Evolutionary conservation across 2,797 vertebrate genomes (phyloP).

Genomic region (Sparidentex hasta): DNA sequence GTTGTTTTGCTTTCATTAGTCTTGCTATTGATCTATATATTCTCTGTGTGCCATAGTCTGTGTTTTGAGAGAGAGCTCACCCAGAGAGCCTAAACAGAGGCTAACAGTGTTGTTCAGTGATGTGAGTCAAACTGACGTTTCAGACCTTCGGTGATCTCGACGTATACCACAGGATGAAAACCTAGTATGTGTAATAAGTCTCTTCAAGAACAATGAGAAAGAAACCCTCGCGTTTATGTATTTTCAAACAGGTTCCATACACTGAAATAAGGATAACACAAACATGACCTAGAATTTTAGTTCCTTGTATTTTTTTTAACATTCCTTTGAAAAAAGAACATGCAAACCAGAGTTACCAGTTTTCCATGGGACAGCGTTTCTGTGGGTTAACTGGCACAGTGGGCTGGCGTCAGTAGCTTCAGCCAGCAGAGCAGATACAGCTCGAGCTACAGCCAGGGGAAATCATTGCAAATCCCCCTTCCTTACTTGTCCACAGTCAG

Average conservation of each 20-base stretch:
- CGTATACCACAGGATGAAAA: neutral
- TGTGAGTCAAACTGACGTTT: conserved; percentile 1
- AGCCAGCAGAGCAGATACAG: conserved; percentile 59
- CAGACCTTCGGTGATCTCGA: neutral
- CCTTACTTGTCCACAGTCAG: conserved; percentile 69
- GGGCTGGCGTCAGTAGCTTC: conserved; percentile 47
- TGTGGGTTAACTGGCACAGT: conserved; percentile 43
- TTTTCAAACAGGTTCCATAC: conserved; percentile 1
- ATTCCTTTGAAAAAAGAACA: neutral
- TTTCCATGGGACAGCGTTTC: conserved; percentile 52
- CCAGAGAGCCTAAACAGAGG: conserved; percentile 23
- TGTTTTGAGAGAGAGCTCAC: conserved; percentile 23
- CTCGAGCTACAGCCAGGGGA: conserved; percentile 61
- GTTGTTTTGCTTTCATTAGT: conserved; percentile 25
- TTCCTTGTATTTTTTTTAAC: neutral
- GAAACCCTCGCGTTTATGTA: neutral
- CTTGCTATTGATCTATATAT: conserved; percentile 23
- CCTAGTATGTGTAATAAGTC: neutral
- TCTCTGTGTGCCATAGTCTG: conserved; percentile 13
- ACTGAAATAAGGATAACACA: conserved; percentile 1
- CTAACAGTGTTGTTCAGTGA: conserved; percentile 14
- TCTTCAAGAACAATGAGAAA: neutral
- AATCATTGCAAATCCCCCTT: conserved; percentile 74
- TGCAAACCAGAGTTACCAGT: conserved; percentile 30
- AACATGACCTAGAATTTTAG: neutral